Evolutionary conservation across 2,888 invertebrate species (phyloP).

Genomic region (Heliconius hortense): DNA sequence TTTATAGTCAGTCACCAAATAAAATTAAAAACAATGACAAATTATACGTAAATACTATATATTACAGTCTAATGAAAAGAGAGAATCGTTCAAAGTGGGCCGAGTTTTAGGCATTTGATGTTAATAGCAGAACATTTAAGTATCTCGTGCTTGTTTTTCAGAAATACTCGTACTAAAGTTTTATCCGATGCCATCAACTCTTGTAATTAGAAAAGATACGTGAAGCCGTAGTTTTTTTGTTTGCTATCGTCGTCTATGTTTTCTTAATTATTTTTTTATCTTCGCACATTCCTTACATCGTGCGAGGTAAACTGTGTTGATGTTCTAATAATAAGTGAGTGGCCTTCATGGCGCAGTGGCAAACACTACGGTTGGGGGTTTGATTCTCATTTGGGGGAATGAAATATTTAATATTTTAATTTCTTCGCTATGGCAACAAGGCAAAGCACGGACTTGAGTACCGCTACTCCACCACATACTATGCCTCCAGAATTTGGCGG

Average conservation of each 20-base stretch:
- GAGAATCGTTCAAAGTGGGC: conserved; percentile 29
- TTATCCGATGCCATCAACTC: conserved; percentile 34
- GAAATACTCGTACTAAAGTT: conserved; percentile 42
- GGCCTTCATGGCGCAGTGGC: no score
- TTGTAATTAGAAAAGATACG: conserved; percentile 39
- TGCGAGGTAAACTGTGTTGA: not conserved
- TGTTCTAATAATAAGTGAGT: not conserved
- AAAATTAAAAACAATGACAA: conserved; percentile 13
- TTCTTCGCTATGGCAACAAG: no score
- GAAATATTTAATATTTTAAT: no score
- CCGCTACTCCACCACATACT: no score
- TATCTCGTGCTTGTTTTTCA: conserved; percentile 49
- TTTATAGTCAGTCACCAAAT: not conserved
- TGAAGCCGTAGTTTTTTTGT: conserved; percentile 11
- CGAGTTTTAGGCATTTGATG: conserved; percentile 47
- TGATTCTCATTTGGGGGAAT: no score
- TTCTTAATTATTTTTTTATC: not conserved
- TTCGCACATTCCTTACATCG: not conserved
- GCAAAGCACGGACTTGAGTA: no score
- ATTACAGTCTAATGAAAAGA: conserved; percentile 18
- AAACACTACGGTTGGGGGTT: no score
- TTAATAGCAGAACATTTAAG: conserved; percentile 53
- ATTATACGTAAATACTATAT: conserved; percentile 15
- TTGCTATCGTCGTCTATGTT: no score
- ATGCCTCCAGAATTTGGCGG: no score